These are phyloP conservation scores for Gasterosteus aculeatus DNA, from an alignment of 2,113 vertebrate genomes.

Conservation along the genomic window DNA sequence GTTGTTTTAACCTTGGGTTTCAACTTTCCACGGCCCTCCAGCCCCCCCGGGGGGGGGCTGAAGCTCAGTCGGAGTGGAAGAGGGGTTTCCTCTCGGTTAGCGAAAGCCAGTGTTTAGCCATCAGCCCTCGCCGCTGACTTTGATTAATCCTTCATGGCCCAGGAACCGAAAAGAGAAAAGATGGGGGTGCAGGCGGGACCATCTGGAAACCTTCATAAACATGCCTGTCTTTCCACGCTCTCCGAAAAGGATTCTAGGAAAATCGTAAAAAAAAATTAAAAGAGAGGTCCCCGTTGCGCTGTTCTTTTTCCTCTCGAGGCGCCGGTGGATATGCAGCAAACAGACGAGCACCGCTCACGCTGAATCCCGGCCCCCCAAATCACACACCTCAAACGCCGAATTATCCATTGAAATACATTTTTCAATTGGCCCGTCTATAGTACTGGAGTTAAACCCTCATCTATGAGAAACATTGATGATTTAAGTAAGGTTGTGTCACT, in stretches of 20 bases:
- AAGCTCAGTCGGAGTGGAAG: conserved; percentile 56
- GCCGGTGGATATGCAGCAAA: conserved; percentile 66
- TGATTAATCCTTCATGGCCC: conserved; percentile 83
- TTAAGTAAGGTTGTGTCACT: conserved; percentile 60
- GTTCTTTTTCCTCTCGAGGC: conserved; percentile 71
- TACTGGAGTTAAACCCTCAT: conserved; percentile 53
- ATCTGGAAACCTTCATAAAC: conserved; percentile 87
- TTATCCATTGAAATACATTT: conserved; percentile 60
- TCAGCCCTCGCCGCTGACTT: conserved; percentile 75
- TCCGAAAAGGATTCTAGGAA: conserved; percentile 84
- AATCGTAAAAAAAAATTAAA: conserved; percentile 82
- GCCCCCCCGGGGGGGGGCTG: conserved; percentile 57
- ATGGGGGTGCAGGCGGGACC: conserved; percentile 78
- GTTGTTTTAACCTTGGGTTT: conserved; percentile 65
- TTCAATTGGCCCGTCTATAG: conserved; percentile 44
- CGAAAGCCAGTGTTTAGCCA: conserved; percentile 75
- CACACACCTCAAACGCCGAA: conserved; percentile 9
- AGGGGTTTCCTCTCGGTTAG: conserved; percentile 64
- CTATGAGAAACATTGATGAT: conserved; percentile 72
- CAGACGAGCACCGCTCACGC: conserved; percentile 38
- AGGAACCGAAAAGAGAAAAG: conserved; percentile 78
- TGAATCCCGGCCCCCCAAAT: conserved; percentile 39
- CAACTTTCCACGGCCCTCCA: conserved; percentile 53
- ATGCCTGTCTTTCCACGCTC: conserved; percentile 83
- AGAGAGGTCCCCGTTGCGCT: conserved; percentile 77